Conservation (phyloP, 2,888 invertebrate species). For the Tridacna crocea region DNA sequence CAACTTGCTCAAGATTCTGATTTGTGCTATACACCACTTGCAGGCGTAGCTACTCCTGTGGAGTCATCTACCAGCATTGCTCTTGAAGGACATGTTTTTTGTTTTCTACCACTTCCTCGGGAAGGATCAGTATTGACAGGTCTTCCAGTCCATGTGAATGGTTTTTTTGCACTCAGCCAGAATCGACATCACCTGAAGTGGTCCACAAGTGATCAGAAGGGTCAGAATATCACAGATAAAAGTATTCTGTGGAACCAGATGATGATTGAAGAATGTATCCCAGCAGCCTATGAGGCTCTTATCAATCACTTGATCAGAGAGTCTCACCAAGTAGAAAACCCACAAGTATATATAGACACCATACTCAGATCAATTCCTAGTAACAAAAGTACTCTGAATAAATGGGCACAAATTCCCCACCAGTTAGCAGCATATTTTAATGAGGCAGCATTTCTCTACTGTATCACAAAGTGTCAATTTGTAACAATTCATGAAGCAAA, state of each 20-base stretch:
- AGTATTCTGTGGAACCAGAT: conserved; percentile 75
- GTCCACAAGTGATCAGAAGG: conserved; percentile 71
- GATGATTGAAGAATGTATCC: conserved; percentile 73
- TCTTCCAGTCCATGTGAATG: conserved; percentile 81
- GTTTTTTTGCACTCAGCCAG: conserved; percentile 79
- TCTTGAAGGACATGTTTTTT: conserved; percentile 57
- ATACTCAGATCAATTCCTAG: not conserved
- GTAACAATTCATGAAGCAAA: conserved; percentile 26
- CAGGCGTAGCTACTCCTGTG: conserved; percentile 42
- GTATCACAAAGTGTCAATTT: conserved; percentile 21
- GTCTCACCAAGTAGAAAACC: no score
- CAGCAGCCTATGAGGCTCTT: conserved; percentile 59
- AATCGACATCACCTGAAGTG: conserved; percentile 81
- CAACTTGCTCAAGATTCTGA: conserved; percentile 26
- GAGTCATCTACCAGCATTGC: not conserved
- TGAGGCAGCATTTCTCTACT: conserved; percentile 50
- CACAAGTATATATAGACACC: not conserved
- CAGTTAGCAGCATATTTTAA: no score
- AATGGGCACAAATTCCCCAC: conserved; percentile 41
- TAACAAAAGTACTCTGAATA: not conserved
- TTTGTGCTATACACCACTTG: conserved; percentile 39
- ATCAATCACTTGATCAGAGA: no score
- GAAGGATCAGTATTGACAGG: conserved; percentile 74
- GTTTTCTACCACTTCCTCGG: conserved; percentile 78
- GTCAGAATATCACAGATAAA: conserved; percentile 59